These are phyloP conservation scores for Apotomis betuletana DNA, from an alignment of 2,888 invertebrate species.

Conservation along the genomic window DNA sequence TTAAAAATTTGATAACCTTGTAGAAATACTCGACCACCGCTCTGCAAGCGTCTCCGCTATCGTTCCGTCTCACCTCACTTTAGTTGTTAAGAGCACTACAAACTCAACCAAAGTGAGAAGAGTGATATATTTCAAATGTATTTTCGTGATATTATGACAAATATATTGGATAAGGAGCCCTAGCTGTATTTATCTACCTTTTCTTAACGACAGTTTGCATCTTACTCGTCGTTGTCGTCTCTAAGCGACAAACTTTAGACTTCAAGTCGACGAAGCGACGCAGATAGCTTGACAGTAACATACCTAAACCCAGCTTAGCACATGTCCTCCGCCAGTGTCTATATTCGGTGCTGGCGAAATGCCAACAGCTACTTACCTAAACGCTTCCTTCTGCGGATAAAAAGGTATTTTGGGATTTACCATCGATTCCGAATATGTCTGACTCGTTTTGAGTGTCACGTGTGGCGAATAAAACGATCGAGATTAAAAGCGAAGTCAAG, in stretches of 20 bases:
- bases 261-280: background rate
- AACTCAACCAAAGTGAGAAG: no score
- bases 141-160: no score
- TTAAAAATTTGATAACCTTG: no score
- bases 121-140: no score
- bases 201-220: no score
- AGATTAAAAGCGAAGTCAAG: background rate
- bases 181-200: no score
- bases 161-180: no score
- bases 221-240: no score
- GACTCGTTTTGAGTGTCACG: background rate
- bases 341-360: constrained; percentile 48
- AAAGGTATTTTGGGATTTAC: constrained; percentile 25
- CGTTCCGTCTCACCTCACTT: no score
- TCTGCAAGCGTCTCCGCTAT: no score
- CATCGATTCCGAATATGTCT: constrained; percentile 19
- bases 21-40: no score
- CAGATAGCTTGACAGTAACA: constrained; percentile 34
- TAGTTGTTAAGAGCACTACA: no score
- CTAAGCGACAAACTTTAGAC: background rate
- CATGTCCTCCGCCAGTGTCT: constrained; percentile 42
- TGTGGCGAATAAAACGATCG: background rate
- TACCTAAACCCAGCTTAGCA: constrained; percentile 30
- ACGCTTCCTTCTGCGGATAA: constrained; percentile 46
- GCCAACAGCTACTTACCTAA: constrained; percentile 49